Percentiles rank a stretch among this genome's conserved stretches.
Evolutionary conservation across 2,888 invertebrate genomes (phyloP).

Genomic region (Hyposoter dolosus): DNA sequence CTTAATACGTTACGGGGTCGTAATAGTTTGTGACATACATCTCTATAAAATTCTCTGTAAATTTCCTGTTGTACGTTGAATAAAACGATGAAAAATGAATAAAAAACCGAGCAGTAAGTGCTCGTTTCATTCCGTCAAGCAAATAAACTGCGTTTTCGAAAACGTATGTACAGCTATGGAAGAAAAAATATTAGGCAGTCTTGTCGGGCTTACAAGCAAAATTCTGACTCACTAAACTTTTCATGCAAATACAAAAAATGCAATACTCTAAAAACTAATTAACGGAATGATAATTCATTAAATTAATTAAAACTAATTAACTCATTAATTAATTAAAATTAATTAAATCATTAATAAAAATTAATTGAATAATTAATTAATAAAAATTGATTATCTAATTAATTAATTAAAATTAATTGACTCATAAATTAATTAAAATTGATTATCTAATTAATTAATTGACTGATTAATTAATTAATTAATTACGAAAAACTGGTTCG

Average conservation of each 20-base stretch:
- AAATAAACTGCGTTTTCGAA: not conserved
- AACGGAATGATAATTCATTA: no score
- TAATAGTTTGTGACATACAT: not conserved
- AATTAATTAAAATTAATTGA: no score
- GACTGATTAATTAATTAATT: not conserved
- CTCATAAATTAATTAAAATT: no score
- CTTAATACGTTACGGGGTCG: not conserved
- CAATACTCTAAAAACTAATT: no score
- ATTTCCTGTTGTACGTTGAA: constrained; percentile 58
- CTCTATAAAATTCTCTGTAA: constrained; percentile 25
- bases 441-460: not conserved
- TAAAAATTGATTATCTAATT: no score
- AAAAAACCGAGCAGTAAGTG: not conserved
- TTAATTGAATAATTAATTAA: no score
- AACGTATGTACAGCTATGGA: not conserved
- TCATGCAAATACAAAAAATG: not conserved
- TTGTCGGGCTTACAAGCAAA: not conserved
- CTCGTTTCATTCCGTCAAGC: not conserved
- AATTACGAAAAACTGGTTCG: not conserved
- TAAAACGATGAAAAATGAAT: not conserved
- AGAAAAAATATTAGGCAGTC: constrained; percentile 8
- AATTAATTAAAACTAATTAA: no score
- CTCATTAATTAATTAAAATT: no score
- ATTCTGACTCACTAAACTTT: not conserved
- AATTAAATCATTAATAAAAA: no score